phyloP scores from a whole-genome alignment of 2,113 vertebrate species.

The Bettongia penicillata region DNA sequence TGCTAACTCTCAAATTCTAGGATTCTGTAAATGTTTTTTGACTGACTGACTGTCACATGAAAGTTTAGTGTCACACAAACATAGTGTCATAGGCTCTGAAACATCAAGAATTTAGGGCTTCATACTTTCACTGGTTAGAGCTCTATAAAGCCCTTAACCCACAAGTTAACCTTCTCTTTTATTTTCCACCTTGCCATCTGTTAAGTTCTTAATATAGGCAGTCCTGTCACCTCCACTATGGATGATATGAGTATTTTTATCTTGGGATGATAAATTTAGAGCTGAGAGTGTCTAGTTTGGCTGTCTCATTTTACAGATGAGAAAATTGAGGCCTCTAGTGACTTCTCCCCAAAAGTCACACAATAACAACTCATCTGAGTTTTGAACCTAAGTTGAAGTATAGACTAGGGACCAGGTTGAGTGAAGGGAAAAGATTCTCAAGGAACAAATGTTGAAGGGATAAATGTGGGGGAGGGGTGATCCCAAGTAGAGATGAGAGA shows the following conservation, averaged over 20 bases:
- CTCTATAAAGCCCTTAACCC: neutral
- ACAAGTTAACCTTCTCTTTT: neutral
- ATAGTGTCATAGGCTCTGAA: neutral
- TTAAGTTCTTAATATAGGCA: neutral
- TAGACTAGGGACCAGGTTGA: neutral
- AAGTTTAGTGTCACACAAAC: neutral
- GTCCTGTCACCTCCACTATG: neutral
- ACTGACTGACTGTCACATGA: neutral
- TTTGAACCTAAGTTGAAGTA: neutral
- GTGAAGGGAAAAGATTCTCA: rapidly evolving
- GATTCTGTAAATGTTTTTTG: neutral
- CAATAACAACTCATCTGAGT: neutral
- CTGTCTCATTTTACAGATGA: neutral
- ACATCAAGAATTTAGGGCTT: neutral
- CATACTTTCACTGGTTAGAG: neutral
- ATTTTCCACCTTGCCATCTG: neutral
- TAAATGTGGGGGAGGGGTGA: rapidly evolving
- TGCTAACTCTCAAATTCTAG: neutral
- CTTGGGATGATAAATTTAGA: neutral
- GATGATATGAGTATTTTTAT: neutral
- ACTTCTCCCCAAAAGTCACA: neutral
- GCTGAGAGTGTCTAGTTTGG: neutral
- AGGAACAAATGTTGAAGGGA: neutral
- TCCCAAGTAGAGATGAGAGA: neutral
- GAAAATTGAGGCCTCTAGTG: neutral